Evolutionary conservation across 1,140 invertebrate genomes (phyloP), one percentile per base, ranked within the genome.

Genomic region (Trissolcus basalis): DNA sequence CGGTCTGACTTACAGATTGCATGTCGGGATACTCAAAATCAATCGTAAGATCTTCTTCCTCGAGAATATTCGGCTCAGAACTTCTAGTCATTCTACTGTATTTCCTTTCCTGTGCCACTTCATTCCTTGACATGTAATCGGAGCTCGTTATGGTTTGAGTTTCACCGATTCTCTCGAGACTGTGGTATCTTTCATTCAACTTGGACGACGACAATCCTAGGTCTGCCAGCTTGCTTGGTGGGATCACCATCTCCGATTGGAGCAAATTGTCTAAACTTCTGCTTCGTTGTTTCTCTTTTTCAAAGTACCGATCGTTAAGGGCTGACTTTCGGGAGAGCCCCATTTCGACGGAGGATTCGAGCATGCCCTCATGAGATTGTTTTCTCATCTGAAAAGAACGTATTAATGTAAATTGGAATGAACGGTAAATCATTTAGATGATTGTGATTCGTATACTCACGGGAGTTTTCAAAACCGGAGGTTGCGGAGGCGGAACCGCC

Each of bases 241-340:
- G 79, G 35, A 86, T 59, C 0, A 86, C 63, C 9, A 90, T 83
- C 79, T 91, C 91, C 0, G 89, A 84, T 44, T 91, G 91, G 2
- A 96, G 84, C 0, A 97, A 83, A 86, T 97, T 96, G 80, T 96
- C 95, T 27, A 96, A 86, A 56, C 94, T 95, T 80, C 95, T 90
- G 60, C 94, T 96, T 5, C 95, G 90, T 27, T 92, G 91, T 86
- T 95, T 94, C 63, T 95, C 92, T 53, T 92, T 92, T 54, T 96
- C 95, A 78, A 97, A 96, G 85, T 97, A 97, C 72, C 95, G 89
- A 68, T 96, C 95, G 82, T 97, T 97, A 0, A 97, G 85, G 0
- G 95, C 95, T 0, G 95, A 96, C 79, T 94, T 94, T 45, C 95
- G 88, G 0, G 96, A 96, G 0, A 97, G 87, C 16, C 90, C 90